phyloP scores from a whole-genome alignment of 2,888 invertebrate species.

The Protonemura montana region DNA sequence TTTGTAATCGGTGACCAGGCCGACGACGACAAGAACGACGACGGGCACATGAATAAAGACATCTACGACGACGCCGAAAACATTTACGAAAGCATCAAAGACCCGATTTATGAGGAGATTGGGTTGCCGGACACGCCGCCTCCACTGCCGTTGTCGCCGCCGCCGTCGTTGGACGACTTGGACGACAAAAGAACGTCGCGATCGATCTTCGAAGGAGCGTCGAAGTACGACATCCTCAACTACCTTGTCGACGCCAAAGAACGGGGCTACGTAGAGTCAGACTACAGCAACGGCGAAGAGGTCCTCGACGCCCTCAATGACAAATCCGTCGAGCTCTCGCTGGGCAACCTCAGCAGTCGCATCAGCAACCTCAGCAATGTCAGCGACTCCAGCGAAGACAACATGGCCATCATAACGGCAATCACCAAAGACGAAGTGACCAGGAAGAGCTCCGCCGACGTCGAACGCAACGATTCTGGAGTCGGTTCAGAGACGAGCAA shows the following conservation, averaged over 20 bases:
- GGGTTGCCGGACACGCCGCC: conserved; percentile 66
- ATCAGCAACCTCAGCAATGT: conserved; percentile 80
- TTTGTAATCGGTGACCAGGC: conserved; percentile 36
- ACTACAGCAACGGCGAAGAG: conserved; percentile 54
- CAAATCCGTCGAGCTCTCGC: conserved; percentile 55
- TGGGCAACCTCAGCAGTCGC: conserved; percentile 69
- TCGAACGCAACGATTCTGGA: conserved; percentile 91
- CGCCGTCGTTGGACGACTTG: conserved; percentile 54
- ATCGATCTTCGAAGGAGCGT: conserved; percentile 74
- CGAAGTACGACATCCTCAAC: conserved; percentile 88
- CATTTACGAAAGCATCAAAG: conserved; percentile 60
- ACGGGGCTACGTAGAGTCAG: conserved; percentile 74
- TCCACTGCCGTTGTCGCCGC: conserved; percentile 80
- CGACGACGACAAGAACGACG: conserved; percentile 51
- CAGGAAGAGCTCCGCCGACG: conserved; percentile 68
- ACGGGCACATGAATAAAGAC: conserved; percentile 55
- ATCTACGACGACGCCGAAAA: conserved; percentile 54
- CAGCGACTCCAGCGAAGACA: conserved; percentile 88
- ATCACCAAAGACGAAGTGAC: conserved; percentile 64
- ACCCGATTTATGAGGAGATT: conserved; percentile 62
- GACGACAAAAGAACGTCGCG: conserved; percentile 44
- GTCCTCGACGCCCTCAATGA: conserved; percentile 44
- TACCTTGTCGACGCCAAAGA: conserved; percentile 89
- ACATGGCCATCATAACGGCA: conserved; percentile 71
- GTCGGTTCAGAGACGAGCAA: conserved; percentile 93